Evolutionary conservation across 2,888 invertebrate genomes (phyloP).

Genomic region (Deilephila elpenor): DNA sequence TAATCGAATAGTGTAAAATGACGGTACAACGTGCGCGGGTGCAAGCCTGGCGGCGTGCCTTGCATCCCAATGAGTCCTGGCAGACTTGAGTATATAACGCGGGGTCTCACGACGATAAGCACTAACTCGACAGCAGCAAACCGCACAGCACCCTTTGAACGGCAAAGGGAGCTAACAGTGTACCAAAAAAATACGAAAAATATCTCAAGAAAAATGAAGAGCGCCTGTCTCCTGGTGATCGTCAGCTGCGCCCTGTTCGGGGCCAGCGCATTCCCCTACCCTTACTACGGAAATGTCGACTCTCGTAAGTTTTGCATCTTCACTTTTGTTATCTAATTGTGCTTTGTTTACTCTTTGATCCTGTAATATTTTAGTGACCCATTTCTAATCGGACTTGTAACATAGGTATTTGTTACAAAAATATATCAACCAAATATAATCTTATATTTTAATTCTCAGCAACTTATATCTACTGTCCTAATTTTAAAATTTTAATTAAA

Average conservation of each 20-base stretch:
- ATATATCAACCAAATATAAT: neutral
- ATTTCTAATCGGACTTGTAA: neutral
- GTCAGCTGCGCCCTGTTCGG: constrained; percentile 65
- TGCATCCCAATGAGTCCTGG: constrained; percentile 76
- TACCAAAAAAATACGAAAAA: constrained; percentile 36
- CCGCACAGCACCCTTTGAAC: constrained; percentile 60
- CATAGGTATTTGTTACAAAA: neutral
- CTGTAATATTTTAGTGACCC: neutral
- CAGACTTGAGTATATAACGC: constrained; percentile 74
- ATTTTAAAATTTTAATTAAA: too few relatives aligned
- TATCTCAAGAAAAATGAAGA: constrained; percentile 57
- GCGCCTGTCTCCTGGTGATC: constrained; percentile 53
- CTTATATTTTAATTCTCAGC: too few relatives aligned
- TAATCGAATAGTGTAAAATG: constrained; percentile 68
- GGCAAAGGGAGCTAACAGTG: constrained; percentile 50
- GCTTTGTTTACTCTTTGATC: neutral
- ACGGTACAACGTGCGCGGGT: constrained; percentile 59
- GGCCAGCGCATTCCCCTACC: constrained; percentile 67
- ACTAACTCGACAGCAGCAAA: constrained; percentile 61
- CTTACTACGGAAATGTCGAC: constrained; percentile 74
- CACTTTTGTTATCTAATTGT: constrained; percentile 19
- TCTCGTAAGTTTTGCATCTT: constrained; percentile 63
- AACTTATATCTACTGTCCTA: too few relatives aligned
- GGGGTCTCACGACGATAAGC: constrained; percentile 53
- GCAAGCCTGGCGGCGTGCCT: constrained; percentile 61